Percentiles rank a stretch among this genome's conserved stretches.
These are phyloP conservation scores for Stenopsyche tienmushanensis DNA, from an alignment of 1,140 invertebrate species.

Conservation along the genomic window DNA sequence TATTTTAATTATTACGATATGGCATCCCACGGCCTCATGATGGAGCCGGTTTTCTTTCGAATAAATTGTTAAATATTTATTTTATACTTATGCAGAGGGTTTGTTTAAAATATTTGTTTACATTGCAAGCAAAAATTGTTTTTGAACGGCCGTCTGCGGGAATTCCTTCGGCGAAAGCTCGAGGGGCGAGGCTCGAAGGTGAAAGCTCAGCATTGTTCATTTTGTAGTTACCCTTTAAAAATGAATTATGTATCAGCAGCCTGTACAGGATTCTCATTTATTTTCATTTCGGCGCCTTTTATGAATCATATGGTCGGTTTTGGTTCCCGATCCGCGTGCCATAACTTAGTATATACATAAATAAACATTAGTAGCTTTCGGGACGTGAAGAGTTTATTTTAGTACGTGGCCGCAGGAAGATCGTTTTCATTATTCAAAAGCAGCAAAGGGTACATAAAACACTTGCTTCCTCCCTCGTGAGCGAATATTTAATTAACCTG, in stretches of 20 bases:
- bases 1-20: too few relatives aligned
- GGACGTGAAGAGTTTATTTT: constrained; percentile 21
- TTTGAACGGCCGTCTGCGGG: too few relatives aligned
- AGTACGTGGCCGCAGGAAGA: constrained; percentile 5
- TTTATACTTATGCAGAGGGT: too few relatives aligned
- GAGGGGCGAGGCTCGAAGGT: too few relatives aligned
- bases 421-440: constrained; percentile 25
- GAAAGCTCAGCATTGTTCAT: neutral
- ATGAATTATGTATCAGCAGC: neutral
- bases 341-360: constrained; percentile 13
- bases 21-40: too few relatives aligned
- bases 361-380: constrained; percentile 17
- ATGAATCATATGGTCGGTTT: neutral
- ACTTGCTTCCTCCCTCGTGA: neutral
- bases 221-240: neutral
- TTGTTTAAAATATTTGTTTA: too few relatives aligned
- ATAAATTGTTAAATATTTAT: too few relatives aligned
- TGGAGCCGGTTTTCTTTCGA: too few relatives aligned
- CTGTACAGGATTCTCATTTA: neutral
- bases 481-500: constrained; percentile 14
- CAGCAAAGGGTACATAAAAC: constrained; percentile 11
- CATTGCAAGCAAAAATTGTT: too few relatives aligned
- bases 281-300: neutral
- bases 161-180: too few relatives aligned
- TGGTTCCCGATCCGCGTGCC: neutral